A percentile compares a stretch with the other conserved stretches of the same genome.
phyloP scores from a whole-genome alignment of 2,113 vertebrate species.

The Oncorhynchus mykiss region DNA sequence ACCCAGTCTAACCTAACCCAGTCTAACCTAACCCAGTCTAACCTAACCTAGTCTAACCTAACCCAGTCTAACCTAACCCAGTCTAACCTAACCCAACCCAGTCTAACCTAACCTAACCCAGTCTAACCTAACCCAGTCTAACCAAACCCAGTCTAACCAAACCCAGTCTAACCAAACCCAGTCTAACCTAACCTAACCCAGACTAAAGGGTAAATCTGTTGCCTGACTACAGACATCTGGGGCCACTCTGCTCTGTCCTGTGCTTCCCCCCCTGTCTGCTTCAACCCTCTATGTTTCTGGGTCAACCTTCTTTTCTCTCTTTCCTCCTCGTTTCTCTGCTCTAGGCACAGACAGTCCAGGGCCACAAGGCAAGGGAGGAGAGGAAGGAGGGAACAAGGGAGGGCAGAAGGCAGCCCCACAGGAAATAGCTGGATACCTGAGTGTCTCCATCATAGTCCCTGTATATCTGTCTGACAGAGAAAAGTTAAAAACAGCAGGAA shows the following conservation, averaged over 20 bases:
- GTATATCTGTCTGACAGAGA: background rate
- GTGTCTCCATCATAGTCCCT: background rate
- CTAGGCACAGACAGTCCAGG: too few species aligned
- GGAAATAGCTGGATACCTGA: constrained; percentile 8
- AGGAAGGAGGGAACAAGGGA: too few species aligned
- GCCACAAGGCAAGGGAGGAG: too few species aligned
- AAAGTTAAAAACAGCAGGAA: background rate
- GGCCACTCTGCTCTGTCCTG: constrained; percentile 24
- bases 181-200: too few species aligned
- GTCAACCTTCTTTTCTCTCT: background rate
- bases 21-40: too few species aligned
- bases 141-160: background rate
- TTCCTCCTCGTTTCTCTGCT: background rate
- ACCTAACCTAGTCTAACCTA: too few species aligned
- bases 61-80: too few species aligned
- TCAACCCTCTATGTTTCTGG: background rate
- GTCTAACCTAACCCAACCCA: too few species aligned
- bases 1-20: rapidly evolving
- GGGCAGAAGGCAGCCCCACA: background rate
- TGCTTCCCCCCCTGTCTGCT: constrained; percentile 7
- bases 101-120: too few species aligned
- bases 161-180: background rate
- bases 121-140: too few species aligned
- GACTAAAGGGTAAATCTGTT: constrained; percentile 51
- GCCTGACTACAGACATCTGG: constrained; percentile 60